Base-by-base conservation (phyloP, 2,888 invertebrate genomes). In the Ryuthela nishihirai region DNA sequence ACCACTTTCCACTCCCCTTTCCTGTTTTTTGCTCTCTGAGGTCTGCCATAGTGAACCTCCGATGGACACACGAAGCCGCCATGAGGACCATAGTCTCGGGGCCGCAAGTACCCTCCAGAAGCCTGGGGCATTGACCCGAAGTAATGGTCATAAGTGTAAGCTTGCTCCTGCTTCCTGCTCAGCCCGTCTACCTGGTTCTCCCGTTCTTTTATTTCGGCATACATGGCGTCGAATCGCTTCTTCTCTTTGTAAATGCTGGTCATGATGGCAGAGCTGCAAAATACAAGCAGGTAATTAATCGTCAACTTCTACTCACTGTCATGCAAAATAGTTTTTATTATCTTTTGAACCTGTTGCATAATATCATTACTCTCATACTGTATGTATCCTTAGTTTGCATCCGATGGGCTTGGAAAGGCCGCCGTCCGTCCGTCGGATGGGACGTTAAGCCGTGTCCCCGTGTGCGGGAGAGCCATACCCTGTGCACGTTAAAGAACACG, bases 1-100 rank as follows among this genome's bases (percentile, higher is more conserved):
- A 89, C 86, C 70, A 84, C 88, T 70, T 88, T 88, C 88, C 89
- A 89, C 66, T 84, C 81, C 0, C 88, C 88, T 1, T 84, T 83
- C 17, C 53, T 59, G 0, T 87, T 86, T 45, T 86, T 79, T 0
- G 88, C 89, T 58, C 87, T 80, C 72, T 88, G 88, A 0, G 88
- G 88, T 10, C 86, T 77, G 0, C 87, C 88, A 69, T 87, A 87
- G 67, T 85, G 83, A 34, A 88, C 83, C 2, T 84, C 82, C 46
- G 87, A 86, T 0, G 85, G 83, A 68, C 89, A 89, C 77, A 89
- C 84, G 71, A 84, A 85, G 0, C 86, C 85, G 2, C 84, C 83
- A 52, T 83, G 82, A 4, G 77, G 74, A 12, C 77, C 79, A 21
- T 77, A 77, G 1, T 79, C 81, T 9, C 68, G 62, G 18, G 67